phyloP scores from a whole-genome alignment of 2,888 invertebrate species.

The Leptinotarsa haldemani region DNA sequence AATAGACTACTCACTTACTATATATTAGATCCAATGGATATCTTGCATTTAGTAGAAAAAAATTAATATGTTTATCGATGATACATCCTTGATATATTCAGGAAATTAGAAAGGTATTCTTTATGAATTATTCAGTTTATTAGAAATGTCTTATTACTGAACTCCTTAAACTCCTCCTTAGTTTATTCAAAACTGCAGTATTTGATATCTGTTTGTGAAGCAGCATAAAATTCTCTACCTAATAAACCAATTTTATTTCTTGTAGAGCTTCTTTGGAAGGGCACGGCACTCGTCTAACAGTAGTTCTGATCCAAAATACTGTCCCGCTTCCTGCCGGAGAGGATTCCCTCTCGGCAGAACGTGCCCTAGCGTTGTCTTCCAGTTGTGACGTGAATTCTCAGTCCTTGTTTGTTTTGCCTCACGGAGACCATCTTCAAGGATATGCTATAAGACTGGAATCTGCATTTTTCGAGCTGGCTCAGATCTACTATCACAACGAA shows the following conservation, averaged over 20 bases:
- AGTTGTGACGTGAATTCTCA: conserved; percentile 94
- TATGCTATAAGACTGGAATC: conserved; percentile 86
- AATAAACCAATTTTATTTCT: conserved; percentile 23
- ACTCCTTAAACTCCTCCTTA: too few relatives aligned
- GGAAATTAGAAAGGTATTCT: too few relatives aligned
- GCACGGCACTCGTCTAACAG: conserved; percentile 80
- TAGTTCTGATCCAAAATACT: conserved; percentile 91
- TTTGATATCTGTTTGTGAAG: too few relatives aligned
- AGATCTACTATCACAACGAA: conserved; percentile 91
- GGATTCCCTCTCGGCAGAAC: conserved; percentile 87
- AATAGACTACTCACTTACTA: too few relatives aligned
- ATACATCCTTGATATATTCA: too few relatives aligned
- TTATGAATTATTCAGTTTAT: too few relatives aligned
- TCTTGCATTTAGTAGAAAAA: too few relatives aligned
- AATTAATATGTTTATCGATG: too few relatives aligned
- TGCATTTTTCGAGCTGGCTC: conserved; percentile 93
- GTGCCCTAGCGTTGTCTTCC: conserved; percentile 89
- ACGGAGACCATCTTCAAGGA: conserved; percentile 84
- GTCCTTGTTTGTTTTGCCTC: conserved; percentile 88
- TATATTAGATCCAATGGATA: too few relatives aligned
- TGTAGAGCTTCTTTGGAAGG: conserved; percentile 78
- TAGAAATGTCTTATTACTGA: too few relatives aligned
- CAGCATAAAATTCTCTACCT: not conserved
- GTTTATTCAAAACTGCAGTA: too few relatives aligned
- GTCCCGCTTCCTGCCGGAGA: conserved; percentile 82